A percentile compares a stretch with the other conserved stretches of the same genome.
These are phyloP conservation scores for Siphlonurus alternatus DNA, from an alignment of 2,888 invertebrate species.

Conservation along the genomic window DNA sequence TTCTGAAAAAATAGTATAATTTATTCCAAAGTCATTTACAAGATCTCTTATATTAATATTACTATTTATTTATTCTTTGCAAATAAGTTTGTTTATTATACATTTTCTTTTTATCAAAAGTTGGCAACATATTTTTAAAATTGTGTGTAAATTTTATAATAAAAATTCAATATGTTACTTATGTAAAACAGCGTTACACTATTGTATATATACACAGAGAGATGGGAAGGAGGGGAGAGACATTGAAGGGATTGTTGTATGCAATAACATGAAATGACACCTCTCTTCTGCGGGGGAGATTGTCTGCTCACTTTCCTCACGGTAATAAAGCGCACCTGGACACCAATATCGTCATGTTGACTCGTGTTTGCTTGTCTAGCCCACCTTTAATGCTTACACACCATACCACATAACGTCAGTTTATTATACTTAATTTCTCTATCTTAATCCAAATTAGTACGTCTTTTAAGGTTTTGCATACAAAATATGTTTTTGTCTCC, in stretches of 20 bases:
- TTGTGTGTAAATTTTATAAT: background rate
- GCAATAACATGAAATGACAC: background rate
- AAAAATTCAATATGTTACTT: background rate
- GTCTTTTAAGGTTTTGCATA: background rate
- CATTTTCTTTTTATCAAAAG: no score
- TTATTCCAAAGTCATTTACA: no score
- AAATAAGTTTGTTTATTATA: no score
- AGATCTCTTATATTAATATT: no score
- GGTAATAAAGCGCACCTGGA: background rate
- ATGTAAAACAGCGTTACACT: background rate
- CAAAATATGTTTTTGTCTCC: background rate
- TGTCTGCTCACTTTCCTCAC: background rate
- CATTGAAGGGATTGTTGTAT: background rate
- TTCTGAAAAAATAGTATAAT: no score
- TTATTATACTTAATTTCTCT: no score
- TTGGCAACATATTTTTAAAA: background rate
- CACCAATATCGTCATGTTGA: background rate
- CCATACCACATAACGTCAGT: no score
- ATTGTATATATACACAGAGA: background rate
- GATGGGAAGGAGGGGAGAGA: no score
- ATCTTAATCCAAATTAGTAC: background rate
- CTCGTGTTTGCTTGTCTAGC: background rate
- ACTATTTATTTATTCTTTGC: no score
- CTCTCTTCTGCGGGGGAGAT: background rate
- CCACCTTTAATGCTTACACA: no score